Conservation (phyloP, 2,797 vertebrate species). For the Taeniopygia guttata region DNA sequence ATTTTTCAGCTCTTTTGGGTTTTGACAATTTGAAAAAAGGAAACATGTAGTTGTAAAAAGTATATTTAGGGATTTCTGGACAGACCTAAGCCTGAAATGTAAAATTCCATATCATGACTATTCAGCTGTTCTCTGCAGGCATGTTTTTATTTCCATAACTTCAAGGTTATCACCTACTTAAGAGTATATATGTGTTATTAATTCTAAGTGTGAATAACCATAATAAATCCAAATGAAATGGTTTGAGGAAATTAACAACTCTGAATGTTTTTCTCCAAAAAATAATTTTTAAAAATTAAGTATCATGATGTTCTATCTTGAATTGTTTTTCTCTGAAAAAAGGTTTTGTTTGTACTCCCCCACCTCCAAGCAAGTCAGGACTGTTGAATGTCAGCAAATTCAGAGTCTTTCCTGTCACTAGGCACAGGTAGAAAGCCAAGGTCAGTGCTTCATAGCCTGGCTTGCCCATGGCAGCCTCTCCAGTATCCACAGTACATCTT, state of each 20-base stretch:
- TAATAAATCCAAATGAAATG: not conserved
- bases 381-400: not conserved
- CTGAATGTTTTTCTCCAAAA: not conserved
- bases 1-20: not conserved
- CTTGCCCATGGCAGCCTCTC: not conserved
- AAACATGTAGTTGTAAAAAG: not conserved
- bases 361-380: not conserved
- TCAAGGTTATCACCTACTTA: not conserved
- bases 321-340: not conserved
- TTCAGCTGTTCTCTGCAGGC: not conserved
- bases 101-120: not conserved
- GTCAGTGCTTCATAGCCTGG: not conserved
- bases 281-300: not conserved
- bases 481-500: not conserved
- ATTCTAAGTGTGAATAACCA: not conserved
- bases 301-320: not conserved
- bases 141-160: not conserved
- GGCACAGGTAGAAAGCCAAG: not conserved
- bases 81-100: not conserved
- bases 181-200: not conserved
- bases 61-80: not conserved
- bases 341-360: accelerated
- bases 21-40: not conserved
- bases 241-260: not conserved
- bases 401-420: accelerated